Conservation (phyloP, 2,113 vertebrate species). For the Cyphomyrus discorhynchus region DNA sequence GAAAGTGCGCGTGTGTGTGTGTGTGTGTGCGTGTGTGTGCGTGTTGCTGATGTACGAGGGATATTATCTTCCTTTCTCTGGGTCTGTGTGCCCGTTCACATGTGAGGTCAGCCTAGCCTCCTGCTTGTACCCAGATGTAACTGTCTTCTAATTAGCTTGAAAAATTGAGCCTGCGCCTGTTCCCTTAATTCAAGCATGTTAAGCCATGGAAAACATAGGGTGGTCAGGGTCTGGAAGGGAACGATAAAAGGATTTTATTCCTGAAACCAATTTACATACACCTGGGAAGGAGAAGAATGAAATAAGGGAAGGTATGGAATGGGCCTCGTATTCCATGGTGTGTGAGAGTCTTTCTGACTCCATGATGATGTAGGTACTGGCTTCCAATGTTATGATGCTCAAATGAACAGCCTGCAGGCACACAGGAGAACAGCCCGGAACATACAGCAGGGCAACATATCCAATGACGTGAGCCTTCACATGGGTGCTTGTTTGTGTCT, state of each 20-base stretch:
- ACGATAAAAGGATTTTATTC: neutral
- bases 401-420: neutral
- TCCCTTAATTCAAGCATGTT: neutral
- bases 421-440: neutral
- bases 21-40: neutral
- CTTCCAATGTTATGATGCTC: neutral
- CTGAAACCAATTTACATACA: neutral
- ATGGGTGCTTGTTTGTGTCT: neutral
- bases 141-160: neutral
- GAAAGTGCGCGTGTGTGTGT: neutral
- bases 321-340: neutral
- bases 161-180: neutral
- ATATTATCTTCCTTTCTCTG: neutral
- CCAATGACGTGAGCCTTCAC: neutral
- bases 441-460: neutral
- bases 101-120: neutral
- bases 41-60: neutral
- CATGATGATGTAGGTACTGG: neutral
- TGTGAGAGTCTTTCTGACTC: neutral
- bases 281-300: neutral
- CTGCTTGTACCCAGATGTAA: neutral
- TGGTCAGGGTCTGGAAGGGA: conserved; percentile 3
- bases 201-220: conserved; percentile 7
- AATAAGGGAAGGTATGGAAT: neutral
- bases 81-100: neutral